Conservation (phyloP, 2,113 vertebrate genomes). For the Origma solitaria region DNA sequence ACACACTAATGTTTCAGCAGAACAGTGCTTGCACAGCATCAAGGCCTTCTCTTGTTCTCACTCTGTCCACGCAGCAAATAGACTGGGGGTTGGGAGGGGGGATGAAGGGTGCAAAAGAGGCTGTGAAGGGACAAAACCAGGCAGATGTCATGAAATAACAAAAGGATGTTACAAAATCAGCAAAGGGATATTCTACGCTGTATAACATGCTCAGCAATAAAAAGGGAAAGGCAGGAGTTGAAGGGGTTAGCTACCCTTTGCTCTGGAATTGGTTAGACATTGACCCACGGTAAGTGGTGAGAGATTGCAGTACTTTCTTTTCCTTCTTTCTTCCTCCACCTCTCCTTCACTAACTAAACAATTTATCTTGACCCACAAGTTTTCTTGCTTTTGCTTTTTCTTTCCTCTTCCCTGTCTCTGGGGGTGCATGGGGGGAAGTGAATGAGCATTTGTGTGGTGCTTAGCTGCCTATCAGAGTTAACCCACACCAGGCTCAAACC, state of each 20-base stretch:
- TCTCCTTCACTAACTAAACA: not conserved
- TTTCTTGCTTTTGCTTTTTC: not conserved
- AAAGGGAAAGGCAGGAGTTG: not conserved
- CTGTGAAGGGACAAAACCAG: not conserved
- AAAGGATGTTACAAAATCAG: not conserved
- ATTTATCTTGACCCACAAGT: not conserved
- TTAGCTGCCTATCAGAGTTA: not conserved
- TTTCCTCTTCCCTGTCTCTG: not conserved
- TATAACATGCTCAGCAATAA: not conserved
- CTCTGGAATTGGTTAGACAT: not conserved
- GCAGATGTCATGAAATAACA: not conserved
- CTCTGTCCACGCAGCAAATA: not conserved
- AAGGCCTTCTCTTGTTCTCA: not conserved
- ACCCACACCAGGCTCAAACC: not conserved
- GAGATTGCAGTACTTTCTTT: not conserved
- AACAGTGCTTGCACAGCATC: not conserved
- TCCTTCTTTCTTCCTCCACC: not conserved
- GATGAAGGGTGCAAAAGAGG: not conserved
- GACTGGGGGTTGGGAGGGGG: rapidly evolving
- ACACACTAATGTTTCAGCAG: not conserved
- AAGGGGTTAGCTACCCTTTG: not conserved
- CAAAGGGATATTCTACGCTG: not conserved
- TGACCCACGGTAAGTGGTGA: not conserved
- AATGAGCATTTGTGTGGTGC: not conserved
- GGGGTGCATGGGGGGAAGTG: rapidly evolving